Base-by-base conservation (phyloP, 2,797 vertebrate genomes). In the Diplodus puntazzo region DNA sequence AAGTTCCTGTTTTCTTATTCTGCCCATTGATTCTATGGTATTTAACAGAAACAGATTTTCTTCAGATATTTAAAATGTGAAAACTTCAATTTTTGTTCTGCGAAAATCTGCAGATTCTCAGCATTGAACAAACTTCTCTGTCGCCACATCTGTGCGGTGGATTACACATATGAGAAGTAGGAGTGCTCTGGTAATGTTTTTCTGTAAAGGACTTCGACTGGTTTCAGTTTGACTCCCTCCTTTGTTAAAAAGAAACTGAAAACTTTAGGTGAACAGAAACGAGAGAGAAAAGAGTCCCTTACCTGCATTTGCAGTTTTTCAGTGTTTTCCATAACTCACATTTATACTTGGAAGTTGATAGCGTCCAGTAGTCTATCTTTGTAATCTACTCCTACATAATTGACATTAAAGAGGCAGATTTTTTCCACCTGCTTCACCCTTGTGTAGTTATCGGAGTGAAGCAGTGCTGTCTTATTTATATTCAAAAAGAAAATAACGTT, bases 211-310 rank as follows among this genome's bases (percentile, higher is more conserved):
- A 39, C 10, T 10, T 39, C 11, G 10, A 25, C 21, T 17, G 12
- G 45, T 69, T 73, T 82, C 80, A 48, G 17, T 73, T 73, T 69
- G 54, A 69, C 54, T 66, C 5, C 0, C 18, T 16, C 5, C 58
- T 13, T 27, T 4, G 42, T 43, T 9, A 11, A 42, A 46, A 1
- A 25, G 43, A 66, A 64, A 76, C 66, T 11, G 61, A 74, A 59
- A 73, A 30, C 20, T 42, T n/a, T 0, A 82, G 57, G 23, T 66
- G n/a, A 77, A 54, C 54, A 70, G 60, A 70, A 70, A 58, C 5
- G 2, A 39, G 10, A 39, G 39, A 39, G 39, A 39, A 39, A 39
- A 39, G 39, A 39, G 39, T 39, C 42, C 18, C 46, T 20, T 20
- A 39, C 8, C 48, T 30, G 14, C 18, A 20, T 25, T 4, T 8